These are phyloP conservation scores for Spheniscus mendiculus DNA, from an alignment of 2,113 vertebrate species.

Conservation along the genomic window DNA sequence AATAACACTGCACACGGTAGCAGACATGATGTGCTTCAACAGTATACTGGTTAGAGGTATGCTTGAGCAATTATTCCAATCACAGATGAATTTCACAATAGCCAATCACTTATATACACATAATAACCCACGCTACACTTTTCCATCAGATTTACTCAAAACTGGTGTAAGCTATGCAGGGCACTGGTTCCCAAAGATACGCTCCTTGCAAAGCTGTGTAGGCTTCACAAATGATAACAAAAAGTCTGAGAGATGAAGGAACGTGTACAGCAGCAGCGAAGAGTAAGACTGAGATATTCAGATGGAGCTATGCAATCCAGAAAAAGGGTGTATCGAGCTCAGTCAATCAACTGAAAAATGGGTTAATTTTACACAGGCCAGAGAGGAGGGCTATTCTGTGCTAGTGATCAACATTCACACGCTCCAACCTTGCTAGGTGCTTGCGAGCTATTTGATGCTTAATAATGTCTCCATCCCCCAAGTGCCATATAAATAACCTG, in stretches of 20 bases:
- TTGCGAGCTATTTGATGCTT: background rate
- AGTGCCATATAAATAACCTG: background rate
- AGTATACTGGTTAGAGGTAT: background rate
- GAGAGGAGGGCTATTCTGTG: background rate
- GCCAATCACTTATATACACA: background rate
- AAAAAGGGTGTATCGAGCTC: background rate
- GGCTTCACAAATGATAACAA: background rate
- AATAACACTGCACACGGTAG: background rate
- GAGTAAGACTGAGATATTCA: background rate
- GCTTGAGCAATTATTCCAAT: background rate
- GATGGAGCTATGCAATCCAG: background rate
- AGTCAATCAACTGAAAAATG: background rate
- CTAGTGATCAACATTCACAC: background rate
- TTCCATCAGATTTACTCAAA: background rate
- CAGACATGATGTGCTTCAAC: background rate
- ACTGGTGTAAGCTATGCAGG: background rate
- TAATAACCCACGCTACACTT: background rate
- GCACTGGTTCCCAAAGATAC: background rate
- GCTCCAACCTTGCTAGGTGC: background rate
- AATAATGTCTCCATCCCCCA: background rate
- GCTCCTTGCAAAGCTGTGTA: background rate
- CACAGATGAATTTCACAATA: background rate
- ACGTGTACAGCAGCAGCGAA: background rate
- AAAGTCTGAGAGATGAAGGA: background rate
- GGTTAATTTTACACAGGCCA: background rate